Base-by-base conservation (phyloP, 2,113 vertebrate genomes). In the Scopus umbretta region DNA sequence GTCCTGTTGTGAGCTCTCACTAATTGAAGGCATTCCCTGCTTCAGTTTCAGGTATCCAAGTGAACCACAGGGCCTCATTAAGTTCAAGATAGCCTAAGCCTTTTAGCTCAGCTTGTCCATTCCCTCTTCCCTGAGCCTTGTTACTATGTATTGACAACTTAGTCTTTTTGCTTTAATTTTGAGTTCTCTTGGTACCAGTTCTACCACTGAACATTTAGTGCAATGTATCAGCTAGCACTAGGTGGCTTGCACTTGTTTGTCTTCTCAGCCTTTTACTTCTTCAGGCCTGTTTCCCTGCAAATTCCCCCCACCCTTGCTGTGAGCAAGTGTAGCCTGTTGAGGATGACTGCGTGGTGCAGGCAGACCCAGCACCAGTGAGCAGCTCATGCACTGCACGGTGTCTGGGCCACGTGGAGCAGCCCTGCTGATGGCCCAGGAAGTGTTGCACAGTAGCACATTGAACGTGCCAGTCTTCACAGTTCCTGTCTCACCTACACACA, bases 291-390 rank as follows among this genome's bases (percentile, higher is more conserved):
- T 75, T 58, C 36, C 22, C 45, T 72, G 27, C 52, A 67, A 27
- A 43, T 56, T 71, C 4, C 6, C 34, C 30, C 40, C 22, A 18
- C 32, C 11, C 7, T 30, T 56, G 29, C 81, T 52, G 49, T 1
- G 3, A 20, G 27, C 13, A 5, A 8, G 43, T 0, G 2, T 32
- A 45, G 7, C 14, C 25, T 2, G 0, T 7, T 43, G 88, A 47
- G 56, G 45, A 34, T 3, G 47, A 61, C 27, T 34, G 34, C 4
- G 3, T 0, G 2, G 16, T 10, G 7, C 58, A 26, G 61, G 70
- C 59, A 58, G 53, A 47, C 56, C 22, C 56, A 52, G 56, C 53
- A 18, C 32, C 2, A 2, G 38, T 1, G 11, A 30, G 50, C 15
- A 8, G 45, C 30, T 47, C 5, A 4, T 3, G 22, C 3, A 22